Evolutionary conservation across 2,797 vertebrate species (phyloP).

Genomic region (Ceryle rudis): DNA sequence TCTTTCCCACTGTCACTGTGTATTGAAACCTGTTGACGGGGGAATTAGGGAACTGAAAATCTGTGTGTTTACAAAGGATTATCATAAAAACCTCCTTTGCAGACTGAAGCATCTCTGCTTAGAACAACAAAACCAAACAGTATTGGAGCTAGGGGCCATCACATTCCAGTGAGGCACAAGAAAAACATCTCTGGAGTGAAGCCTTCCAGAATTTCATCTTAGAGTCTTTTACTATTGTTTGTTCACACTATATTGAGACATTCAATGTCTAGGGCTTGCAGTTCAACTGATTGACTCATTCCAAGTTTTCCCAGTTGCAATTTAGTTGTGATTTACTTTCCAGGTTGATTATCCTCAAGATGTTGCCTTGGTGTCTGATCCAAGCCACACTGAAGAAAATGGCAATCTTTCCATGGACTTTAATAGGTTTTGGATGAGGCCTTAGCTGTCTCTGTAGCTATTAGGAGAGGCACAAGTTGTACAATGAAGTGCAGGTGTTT

Average conservation of each 20-base stretch:
- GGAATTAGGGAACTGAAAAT: slow-evolving; percentile 14
- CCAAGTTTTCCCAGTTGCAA: background rate
- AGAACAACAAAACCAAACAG: background rate
- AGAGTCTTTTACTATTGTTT: background rate
- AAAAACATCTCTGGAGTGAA: background rate
- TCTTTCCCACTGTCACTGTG: background rate
- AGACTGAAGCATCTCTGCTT: background rate
- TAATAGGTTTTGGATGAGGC: slow-evolving; percentile 44
- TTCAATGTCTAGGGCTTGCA: background rate
- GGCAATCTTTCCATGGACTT: slow-evolving; percentile 37
- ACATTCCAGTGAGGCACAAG: background rate
- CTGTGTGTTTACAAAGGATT: slow-evolving; percentile 4
- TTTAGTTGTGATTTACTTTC: slow-evolving; percentile 39
- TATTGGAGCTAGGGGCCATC: background rate
- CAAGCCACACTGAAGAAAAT: background rate
- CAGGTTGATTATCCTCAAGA: background rate
- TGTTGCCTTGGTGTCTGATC: background rate
- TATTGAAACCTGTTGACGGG: background rate
- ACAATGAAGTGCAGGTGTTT: slow-evolving; percentile 53
- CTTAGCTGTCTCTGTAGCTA: slow-evolving; percentile 9
- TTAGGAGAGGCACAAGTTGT: slow-evolving; percentile 19
- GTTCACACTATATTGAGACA: background rate
- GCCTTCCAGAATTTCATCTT: background rate
- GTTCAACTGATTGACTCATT: background rate
- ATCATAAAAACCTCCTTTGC: background rate